These are phyloP conservation scores for Leucophenga montana DNA, from an alignment of 2,888 invertebrate genomes.

Conservation along the genomic window DNA sequence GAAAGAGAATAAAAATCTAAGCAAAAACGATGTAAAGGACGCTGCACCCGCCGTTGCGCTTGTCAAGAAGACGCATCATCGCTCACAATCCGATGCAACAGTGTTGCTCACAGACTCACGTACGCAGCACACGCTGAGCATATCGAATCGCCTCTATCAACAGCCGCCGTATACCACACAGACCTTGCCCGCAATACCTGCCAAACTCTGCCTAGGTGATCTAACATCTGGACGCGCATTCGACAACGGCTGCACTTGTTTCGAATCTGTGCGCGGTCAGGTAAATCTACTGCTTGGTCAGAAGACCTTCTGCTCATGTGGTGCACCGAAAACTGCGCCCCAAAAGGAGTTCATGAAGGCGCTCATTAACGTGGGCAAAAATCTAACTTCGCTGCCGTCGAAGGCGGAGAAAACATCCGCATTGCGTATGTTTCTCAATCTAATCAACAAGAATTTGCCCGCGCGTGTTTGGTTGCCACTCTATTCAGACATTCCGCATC, in stretches of 20 bases:
- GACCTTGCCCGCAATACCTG: conserved; percentile 70
- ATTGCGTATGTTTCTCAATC: conserved; percentile 92
- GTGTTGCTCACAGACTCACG: conserved; percentile 75
- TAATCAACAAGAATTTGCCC: conserved; percentile 96
- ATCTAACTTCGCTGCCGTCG: conserved; percentile 85
- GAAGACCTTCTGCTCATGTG: conserved; percentile 84
- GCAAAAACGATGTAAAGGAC: conserved; percentile 44
- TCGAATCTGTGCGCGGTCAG: conserved; percentile 85
- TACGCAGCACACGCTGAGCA: conserved; percentile 56
- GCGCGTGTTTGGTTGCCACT: conserved; percentile 98
- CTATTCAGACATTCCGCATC: conserved; percentile 87
- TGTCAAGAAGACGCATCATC: conserved; percentile 85
- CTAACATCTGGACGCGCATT: conserved; percentile 95
- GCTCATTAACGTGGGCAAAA: conserved; percentile 89
- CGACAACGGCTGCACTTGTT: conserved; percentile 96
- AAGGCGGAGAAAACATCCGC: conserved; percentile 95
- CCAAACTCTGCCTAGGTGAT: conserved; percentile 88
- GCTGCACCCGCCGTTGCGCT: conserved; percentile 43
- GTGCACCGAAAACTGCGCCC: conserved; percentile 86
- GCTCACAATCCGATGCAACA: conserved; percentile 86
- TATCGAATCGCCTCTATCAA: conserved; percentile 66
- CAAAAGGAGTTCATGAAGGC: conserved; percentile 90
- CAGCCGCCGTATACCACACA: conserved; percentile 68
- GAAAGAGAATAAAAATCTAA: conserved; percentile 66
- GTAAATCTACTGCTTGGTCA: conserved; percentile 83